Conservation (phyloP, 1,140 invertebrate species). For the Lepidostoma basale region DNA sequence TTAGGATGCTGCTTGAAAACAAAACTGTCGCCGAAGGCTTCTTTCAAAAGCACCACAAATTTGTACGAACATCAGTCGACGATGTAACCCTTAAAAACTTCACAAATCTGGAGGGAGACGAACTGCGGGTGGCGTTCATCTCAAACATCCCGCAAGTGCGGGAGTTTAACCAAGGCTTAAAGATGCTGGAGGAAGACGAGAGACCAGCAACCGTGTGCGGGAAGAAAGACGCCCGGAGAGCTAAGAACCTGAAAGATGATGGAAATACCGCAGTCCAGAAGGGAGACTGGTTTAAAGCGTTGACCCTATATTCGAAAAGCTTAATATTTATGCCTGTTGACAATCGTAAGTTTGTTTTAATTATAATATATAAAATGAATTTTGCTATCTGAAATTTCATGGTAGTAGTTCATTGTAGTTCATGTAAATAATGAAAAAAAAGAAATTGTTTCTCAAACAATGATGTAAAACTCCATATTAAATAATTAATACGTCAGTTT, state of each 20-base stretch:
- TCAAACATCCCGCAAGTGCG: conserved; percentile 30
- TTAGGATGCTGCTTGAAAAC: conserved; percentile 32
- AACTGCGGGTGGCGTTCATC: conserved; percentile 21
- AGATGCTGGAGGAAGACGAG: not conserved
- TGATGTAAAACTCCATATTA: too few relatives aligned
- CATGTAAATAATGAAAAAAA: too few relatives aligned
- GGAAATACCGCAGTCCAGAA: conserved; percentile 82
- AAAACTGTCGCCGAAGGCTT: conserved; percentile 31
- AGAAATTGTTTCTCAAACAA: too few relatives aligned
- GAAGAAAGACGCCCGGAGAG: conserved; percentile 69
- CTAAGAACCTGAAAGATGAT: conserved; percentile 70
- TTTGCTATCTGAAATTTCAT: too few relatives aligned
- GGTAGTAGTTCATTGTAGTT: too few relatives aligned
- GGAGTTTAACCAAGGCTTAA: conserved; percentile 30
- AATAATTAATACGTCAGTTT: too few relatives aligned
- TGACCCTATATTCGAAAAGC: conserved; percentile 76
- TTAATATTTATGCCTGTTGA: conserved; percentile 68
- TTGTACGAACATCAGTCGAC: conserved; percentile 31
- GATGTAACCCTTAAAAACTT: conserved; percentile 44
- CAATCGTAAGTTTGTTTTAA: conserved; percentile 59
- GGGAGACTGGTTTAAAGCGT: conserved; percentile 75
- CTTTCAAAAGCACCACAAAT: conserved; percentile 41
- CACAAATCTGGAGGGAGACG: conserved; percentile 39
- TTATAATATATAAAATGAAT: too few relatives aligned
- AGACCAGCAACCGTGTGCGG: conserved; percentile 49